These are phyloP conservation scores for Tursiops truncatus DNA, from an alignment of 2,113 vertebrate species.

Conservation along the genomic window DNA sequence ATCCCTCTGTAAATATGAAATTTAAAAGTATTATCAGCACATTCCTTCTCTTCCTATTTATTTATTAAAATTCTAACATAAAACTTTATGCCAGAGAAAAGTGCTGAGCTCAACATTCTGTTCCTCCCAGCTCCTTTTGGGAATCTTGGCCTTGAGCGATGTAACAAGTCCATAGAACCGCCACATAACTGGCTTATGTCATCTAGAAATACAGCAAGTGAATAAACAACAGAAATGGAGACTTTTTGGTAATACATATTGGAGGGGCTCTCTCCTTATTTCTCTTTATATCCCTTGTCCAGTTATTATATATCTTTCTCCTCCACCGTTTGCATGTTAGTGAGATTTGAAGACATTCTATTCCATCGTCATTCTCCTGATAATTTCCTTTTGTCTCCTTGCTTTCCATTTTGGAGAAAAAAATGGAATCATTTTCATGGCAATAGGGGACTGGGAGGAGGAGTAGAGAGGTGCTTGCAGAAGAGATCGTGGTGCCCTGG, in stretches of 20 bases:
- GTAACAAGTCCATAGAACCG: too few species aligned
- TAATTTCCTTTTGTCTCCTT: constrained; percentile 8
- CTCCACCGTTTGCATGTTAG: not conserved
- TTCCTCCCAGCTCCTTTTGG: not conserved
- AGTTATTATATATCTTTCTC: not conserved
- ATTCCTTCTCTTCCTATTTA: not conserved
- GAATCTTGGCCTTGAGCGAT: not conserved
- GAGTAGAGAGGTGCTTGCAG: not conserved
- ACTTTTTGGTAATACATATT: not conserved
- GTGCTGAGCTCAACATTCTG: not conserved
- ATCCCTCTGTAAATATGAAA: not conserved
- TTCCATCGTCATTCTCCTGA: not conserved
- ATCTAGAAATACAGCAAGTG: not conserved
- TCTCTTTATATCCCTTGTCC: not conserved
- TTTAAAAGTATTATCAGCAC: not conserved
- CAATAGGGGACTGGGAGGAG: not conserved
- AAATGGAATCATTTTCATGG: not conserved
- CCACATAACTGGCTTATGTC: not conserved
- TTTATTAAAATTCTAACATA: not conserved
- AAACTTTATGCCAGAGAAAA: not conserved
- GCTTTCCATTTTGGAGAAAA: not conserved
- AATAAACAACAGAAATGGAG: not conserved
- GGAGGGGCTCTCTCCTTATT: not conserved
- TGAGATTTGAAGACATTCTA: not conserved
- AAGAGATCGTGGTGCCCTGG: not conserved